These are phyloP conservation scores for Neomonachus schauinslandi DNA, from an alignment of 2,113 vertebrate species.

Conservation along the genomic window DNA sequence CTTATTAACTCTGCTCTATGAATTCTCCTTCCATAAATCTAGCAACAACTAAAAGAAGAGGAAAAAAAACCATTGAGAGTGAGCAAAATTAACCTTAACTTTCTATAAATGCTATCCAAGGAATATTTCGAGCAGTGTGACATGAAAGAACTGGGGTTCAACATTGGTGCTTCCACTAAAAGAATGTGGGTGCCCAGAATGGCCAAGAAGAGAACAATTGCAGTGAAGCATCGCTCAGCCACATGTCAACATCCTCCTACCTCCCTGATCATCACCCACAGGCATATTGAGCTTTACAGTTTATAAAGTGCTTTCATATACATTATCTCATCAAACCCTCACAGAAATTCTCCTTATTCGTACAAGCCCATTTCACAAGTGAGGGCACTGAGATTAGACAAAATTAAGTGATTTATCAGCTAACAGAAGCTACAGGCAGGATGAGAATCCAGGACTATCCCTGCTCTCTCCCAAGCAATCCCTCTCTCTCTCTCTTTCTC, in stretches of 20 bases:
- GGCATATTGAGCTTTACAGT: not conserved
- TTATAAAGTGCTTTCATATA: not conserved
- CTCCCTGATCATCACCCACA: not conserved
- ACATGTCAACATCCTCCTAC: not conserved
- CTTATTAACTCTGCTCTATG: constrained; percentile 68
- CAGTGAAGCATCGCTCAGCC: not conserved
- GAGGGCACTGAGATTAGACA: not conserved
- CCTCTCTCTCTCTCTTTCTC: not conserved
- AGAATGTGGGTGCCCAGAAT: not conserved
- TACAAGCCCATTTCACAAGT: not conserved
- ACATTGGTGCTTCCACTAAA: not conserved
- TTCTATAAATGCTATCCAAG: constrained; percentile 7
- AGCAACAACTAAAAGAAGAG: constrained; percentile 39
- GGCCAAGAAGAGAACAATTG: not conserved
- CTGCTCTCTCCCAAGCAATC: not conserved
- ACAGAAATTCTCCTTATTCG: not conserved
- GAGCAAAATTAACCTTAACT: constrained; percentile 54
- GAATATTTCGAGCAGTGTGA: not conserved
- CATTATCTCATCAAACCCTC: not conserved
- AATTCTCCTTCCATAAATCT: constrained; percentile 70
- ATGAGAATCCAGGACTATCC: not conserved
- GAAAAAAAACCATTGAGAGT: not conserved
- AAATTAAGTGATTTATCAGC: not conserved
- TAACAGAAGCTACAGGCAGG: not conserved
- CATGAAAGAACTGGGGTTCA: not conserved